Conservation (phyloP, 2,113 vertebrate genomes). For the Recurvirostra avosetta region DNA sequence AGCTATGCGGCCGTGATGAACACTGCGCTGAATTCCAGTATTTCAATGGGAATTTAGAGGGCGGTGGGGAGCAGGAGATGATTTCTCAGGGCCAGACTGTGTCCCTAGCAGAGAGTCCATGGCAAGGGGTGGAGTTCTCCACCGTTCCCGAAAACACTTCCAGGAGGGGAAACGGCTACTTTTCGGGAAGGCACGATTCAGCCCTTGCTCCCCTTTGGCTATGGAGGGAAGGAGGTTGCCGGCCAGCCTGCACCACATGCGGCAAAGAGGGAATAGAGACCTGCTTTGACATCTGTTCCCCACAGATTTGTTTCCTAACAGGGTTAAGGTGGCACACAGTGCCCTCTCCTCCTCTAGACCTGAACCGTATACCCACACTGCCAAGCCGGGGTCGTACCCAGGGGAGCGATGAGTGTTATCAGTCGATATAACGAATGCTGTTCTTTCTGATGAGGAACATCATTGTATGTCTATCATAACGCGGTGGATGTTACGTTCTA, state of each 20-base stretch:
- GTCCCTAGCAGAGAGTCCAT: fast-evolving
- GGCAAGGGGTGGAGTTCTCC: background rate
- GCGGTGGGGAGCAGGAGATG: background rate
- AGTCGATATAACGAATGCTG: background rate
- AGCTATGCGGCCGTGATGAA: background rate
- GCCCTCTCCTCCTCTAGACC: background rate
- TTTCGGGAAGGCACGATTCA: background rate
- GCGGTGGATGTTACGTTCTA: background rate
- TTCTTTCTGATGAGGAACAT: background rate
- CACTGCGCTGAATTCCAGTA: background rate
- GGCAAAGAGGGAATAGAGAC: background rate
- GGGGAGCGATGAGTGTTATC: background rate
- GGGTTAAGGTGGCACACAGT: background rate
- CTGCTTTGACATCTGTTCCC: background rate
- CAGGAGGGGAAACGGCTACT: background rate
- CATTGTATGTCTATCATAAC: background rate
- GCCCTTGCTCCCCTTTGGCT: background rate
- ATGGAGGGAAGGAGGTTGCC: background rate
- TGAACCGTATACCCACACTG: fast-evolving
- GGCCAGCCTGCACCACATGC: background rate
- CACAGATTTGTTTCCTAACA: background rate
- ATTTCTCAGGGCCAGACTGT: background rate
- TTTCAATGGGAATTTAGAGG: background rate
- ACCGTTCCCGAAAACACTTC: background rate
- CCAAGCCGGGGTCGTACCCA: background rate